Conservation (phyloP, 2,888 invertebrate genomes). For the Hirtodrosophila duncani region DNA sequence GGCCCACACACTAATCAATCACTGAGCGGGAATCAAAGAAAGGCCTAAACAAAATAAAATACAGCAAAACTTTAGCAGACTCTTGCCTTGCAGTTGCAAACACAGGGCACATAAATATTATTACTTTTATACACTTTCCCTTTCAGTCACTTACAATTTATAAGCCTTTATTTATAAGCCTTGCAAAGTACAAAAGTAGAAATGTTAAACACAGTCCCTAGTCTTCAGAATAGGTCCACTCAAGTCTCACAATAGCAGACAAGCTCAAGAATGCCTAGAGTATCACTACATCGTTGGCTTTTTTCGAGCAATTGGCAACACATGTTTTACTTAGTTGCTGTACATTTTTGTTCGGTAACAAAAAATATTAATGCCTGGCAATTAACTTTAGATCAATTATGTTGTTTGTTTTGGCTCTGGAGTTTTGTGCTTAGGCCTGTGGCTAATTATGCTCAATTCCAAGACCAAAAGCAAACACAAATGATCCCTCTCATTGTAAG, state of each 20-base stretch:
- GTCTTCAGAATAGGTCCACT: no score
- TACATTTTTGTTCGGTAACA: constrained; percentile 14
- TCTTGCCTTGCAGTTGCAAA: constrained; percentile 4
- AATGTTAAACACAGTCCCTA: no score
- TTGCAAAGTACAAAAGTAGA: no score
- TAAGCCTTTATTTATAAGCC: no score
- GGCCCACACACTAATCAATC: constrained; percentile 50
- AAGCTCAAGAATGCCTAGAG: no score
- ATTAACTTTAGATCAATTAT: constrained; percentile 68
- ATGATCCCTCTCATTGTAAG: no score
- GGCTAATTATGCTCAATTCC: constrained; percentile 32
- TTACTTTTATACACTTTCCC: no score
- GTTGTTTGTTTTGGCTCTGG: constrained; percentile 11
- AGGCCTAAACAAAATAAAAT: constrained; percentile 7
- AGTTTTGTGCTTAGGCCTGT: constrained; percentile 6
- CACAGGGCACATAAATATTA: constrained; percentile 48
- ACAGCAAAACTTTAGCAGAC: constrained; percentile 28
- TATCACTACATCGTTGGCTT: no score
- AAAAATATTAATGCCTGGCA: constrained; percentile 47
- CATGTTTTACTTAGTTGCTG: constrained; percentile 25
- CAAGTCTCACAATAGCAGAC: no score
- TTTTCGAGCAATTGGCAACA: constrained; percentile 53
- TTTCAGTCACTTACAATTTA: no score
- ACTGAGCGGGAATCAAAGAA: constrained; percentile 9
- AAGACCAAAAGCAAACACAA: constrained; percentile 9